These are phyloP conservation scores for Eonycteris spelaea DNA, from an alignment of 2,113 vertebrate genomes.

Conservation along the genomic window DNA sequence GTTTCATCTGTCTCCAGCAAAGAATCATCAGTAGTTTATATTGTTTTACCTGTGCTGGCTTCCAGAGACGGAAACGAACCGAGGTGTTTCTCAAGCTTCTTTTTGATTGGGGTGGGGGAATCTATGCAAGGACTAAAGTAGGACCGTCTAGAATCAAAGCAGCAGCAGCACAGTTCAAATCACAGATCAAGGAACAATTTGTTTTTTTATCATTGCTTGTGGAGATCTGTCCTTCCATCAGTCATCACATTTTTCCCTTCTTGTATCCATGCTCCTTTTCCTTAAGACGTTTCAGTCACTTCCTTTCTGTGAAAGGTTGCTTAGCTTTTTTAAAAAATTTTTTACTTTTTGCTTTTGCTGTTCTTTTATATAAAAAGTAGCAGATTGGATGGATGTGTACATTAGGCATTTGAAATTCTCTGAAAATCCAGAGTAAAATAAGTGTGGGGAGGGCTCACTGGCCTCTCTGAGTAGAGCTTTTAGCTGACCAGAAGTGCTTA, in stretches of 20 bases:
- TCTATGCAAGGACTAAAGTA: conserved; percentile 1
- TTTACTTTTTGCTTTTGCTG: conserved; percentile 22
- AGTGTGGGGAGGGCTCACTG: background rate
- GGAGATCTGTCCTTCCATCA: background rate
- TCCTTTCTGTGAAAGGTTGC: conserved; percentile 80
- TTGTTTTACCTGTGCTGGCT: conserved; percentile 23
- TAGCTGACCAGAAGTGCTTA: background rate
- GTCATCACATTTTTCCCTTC: background rate
- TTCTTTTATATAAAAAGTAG: conserved; percentile 65
- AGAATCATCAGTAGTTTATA: conserved; percentile 17
- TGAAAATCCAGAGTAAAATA: conserved; percentile 35
- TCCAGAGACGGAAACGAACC: conserved; percentile 32
- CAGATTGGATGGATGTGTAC: conserved; percentile 41
- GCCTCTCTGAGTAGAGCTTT: background rate
- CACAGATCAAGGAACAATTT: conserved; percentile 53
- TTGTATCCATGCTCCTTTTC: background rate
- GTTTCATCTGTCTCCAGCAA: conserved; percentile 27
- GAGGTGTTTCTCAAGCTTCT: conserved; percentile 31
- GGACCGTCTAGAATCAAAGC: conserved; percentile 52
- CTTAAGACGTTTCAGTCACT: conserved; percentile 48
- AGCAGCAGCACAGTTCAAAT: conserved; percentile 42
- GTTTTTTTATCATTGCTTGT: conserved; percentile 9
- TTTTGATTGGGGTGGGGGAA: conserved; percentile 24
- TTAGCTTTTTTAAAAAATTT: conserved; percentile 39
- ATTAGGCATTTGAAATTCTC: conserved; percentile 49